Evolutionary conservation across 2,888 invertebrate species (phyloP), one percentile per base, ranked within the genome.

Genomic region (Agrochola lychnidis): DNA sequence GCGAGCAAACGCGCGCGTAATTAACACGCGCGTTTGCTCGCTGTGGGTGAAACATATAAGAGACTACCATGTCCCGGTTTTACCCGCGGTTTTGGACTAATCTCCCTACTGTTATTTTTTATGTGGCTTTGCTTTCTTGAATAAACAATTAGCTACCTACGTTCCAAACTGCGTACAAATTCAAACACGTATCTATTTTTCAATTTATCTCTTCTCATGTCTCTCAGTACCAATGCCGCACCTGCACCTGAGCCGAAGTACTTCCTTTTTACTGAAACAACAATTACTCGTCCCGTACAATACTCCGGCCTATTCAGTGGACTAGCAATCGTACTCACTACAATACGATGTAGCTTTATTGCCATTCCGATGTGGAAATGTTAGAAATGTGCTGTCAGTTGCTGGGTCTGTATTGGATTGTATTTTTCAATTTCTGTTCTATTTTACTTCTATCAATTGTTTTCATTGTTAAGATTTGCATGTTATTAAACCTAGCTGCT

Each of bases 271-370:
- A 70, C 73, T 56, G 73, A 67, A 82, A 79, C 84, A 77, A 84
- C 78, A 83, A 83, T 80, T 80, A 82, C 79, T 84, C 62, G 63
- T 74, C 61, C 61, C 62, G 71, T 70, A 57, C 82, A 73, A 82
- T 82, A 62, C 71, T 42, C 62, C 59, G 12, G 76, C 67, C 70
- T 68, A 79, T 84, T 78, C 76, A 82, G 53, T 73, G 68, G 56
- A 62, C 82, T 68, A 79, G 63, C 71, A 76, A 71, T 76, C 61
- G 69, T 73, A 70, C 61, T 73, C 64, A 63, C 19, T 79, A 84
- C 78, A 84, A 81, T 73, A 16, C 70, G 6, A 62, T 61, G 76
- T 73, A 66, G 82, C 64, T 73, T 83, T 80, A 83, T 80, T 83
- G 71, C 73, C 68, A 62, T 83, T 73, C 68, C 70, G 63, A 66